phyloP scores from a whole-genome alignment of 2,797 vertebrate genomes.

The Crotalus adamanteus region DNA sequence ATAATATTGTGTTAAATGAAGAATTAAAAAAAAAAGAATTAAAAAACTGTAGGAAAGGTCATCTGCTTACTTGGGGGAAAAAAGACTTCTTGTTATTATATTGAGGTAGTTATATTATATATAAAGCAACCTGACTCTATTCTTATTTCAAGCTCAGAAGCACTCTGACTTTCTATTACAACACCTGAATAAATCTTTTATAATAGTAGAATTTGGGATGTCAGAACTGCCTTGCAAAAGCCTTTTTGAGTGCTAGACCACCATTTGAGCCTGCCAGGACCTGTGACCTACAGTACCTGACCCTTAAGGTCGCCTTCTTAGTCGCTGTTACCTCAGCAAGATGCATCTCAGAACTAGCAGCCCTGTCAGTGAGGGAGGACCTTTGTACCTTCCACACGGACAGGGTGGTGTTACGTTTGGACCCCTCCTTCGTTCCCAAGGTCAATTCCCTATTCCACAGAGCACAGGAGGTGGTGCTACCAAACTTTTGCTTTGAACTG shows the following conservation, averaged over 20 bases:
- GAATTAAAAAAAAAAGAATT: not conserved
- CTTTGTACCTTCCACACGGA: too few species aligned
- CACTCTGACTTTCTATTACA: not conserved
- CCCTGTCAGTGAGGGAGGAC: too few species aligned
- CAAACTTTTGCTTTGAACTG: too few species aligned
- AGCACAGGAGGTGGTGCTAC: too few species aligned
- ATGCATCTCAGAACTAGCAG: too few species aligned
- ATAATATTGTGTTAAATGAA: not conserved
- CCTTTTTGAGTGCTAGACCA: not conserved
- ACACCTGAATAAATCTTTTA: not conserved
- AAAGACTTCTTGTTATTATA: not conserved
- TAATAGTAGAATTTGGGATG: not conserved
- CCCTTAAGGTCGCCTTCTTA: too few species aligned
- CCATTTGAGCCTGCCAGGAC: too few species aligned
- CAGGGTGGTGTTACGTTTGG: too few species aligned
- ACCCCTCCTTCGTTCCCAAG: too few species aligned
- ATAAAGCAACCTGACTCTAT: not conserved
- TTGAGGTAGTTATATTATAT: not conserved
- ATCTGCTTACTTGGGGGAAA: not conserved
- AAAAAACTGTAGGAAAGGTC: not conserved
- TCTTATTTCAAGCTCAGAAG: not conserved
- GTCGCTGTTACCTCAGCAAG: too few species aligned
- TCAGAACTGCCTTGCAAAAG: not conserved
- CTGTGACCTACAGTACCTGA: too few species aligned
- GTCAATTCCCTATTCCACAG: too few species aligned